phyloP scores from a whole-genome alignment of 2,888 invertebrate species.

The Gortyna flavago region DNA sequence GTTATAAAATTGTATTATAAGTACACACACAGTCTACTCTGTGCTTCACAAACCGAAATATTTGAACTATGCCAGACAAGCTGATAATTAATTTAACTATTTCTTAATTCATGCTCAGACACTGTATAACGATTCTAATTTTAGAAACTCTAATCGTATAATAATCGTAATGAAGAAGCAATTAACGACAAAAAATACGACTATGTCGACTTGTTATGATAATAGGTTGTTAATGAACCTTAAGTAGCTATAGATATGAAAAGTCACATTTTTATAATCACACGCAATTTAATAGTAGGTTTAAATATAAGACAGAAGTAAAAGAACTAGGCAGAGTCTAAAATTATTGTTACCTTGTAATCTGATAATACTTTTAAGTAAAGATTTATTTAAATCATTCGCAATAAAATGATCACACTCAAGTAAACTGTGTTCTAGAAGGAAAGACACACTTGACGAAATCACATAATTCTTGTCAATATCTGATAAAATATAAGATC shows the following conservation, averaged over 20 bases:
- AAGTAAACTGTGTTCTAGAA: conserved; percentile 11
- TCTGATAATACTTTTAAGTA: background rate
- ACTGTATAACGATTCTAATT: background rate
- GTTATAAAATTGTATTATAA: background rate
- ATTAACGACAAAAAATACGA: conserved; percentile 3
- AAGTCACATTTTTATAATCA: background rate
- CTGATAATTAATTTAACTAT: background rate
- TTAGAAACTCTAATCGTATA: background rate
- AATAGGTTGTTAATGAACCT: background rate
- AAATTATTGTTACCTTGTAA: background rate
- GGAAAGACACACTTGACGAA: background rate
- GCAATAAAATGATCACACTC: too few relatives aligned
- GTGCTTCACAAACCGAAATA: background rate
- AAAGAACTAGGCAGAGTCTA: too few relatives aligned
- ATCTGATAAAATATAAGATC: conserved; percentile 16
- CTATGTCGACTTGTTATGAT: background rate
- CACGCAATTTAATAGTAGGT: background rate
- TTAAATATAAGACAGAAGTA: background rate
- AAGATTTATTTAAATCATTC: background rate
- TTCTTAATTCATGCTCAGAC: background rate
- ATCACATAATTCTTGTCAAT: conserved; percentile 18
- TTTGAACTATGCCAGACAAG: background rate
- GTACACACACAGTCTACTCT: background rate
- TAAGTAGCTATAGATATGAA: background rate
- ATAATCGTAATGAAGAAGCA: conserved; percentile 12